Conservation (phyloP, 2,797 vertebrate species). For the Sebastolobus alascanus region DNA sequence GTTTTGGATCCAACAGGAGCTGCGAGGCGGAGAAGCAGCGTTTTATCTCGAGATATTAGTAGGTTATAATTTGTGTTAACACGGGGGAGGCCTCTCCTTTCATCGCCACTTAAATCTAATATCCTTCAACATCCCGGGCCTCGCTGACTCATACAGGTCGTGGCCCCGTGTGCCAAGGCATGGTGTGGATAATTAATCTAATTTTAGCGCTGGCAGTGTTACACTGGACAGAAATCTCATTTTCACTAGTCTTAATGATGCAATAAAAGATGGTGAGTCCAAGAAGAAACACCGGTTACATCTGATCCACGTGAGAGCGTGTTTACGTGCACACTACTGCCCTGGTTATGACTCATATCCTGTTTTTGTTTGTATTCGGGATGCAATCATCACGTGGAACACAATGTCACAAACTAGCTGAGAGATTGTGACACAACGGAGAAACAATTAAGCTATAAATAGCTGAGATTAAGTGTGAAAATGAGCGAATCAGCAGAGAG, state of each 20-base stretch:
- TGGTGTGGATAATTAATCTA: conserved; percentile 71
- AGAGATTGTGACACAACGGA: background rate
- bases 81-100: conserved; percentile 54
- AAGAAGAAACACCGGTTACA: background rate
- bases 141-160: conserved; percentile 55
- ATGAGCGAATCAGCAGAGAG: background rate
- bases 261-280: background rate
- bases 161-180: conserved; percentile 38
- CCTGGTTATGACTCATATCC: conserved; percentile 27
- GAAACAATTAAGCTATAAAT: background rate
- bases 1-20: background rate
- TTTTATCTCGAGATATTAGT: conserved; percentile 36
- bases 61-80: conserved; percentile 63
- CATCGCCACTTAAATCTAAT: conserved; percentile 68
- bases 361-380: conserved; percentile 24
- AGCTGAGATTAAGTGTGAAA: background rate
- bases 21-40: background rate
- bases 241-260: conserved; percentile 29
- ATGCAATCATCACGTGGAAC: background rate
- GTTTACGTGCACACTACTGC: background rate
- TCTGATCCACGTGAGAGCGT: background rate
- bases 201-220: conserved; percentile 63
- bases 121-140: conserved; percentile 54
- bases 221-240: conserved; percentile 45
- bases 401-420: background rate